Evolutionary conservation across 2,888 invertebrate species (phyloP), one percentile per base, ranked within the genome.

Genomic region (Bugula neritina): DNA sequence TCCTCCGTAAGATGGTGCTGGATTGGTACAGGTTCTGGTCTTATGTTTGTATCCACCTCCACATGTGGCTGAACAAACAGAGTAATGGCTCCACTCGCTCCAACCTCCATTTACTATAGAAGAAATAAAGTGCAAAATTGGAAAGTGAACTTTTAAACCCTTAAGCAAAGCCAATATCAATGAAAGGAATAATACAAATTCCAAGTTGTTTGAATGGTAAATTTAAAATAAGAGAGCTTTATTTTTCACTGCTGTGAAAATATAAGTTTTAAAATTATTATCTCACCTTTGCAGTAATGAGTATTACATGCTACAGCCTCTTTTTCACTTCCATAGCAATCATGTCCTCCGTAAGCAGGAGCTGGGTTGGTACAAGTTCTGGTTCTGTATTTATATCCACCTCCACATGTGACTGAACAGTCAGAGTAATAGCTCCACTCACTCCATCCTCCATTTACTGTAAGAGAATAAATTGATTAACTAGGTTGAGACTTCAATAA

Each of bases 401-500:
- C 72, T 0, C 81, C 81, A 72, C 82, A 82, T 2, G 79, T 78
- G 27, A 77, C 78, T 0, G 78, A 75, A 74, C 81, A 82, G 1
- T 69, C 29, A 10, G 78, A 75, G 80, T 79, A 82, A 0, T 75
- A 74, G 10, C 74, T 74, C 82, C 82, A 82, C 23, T 74, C 69
- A 0, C 80, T 79, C 81, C 81, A 82, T 1, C 77, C 79, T 21
- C 81, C 81, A 69, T 81, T 76, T 58, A 78, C 82, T 81, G 74
- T 1, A 72, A 29, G 5, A n/a, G 23, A 5, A 57, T 17, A 57
- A 57, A 57, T 57, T 17, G 57, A 13, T 57, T 13, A 5, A 57
- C 57, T n/a, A 57, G 23, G 57, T n/a, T n/a, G n/a, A n/a, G n/a
- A n/a, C n/a, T n/a, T n/a, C n/a, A n/a, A n/a, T n/a, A n/a, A n/a